Evolutionary conservation across 2,113 vertebrate species (phyloP), one percentile per base, ranked within the genome.

Genomic region (Myiozetetes cayanensis): DNA sequence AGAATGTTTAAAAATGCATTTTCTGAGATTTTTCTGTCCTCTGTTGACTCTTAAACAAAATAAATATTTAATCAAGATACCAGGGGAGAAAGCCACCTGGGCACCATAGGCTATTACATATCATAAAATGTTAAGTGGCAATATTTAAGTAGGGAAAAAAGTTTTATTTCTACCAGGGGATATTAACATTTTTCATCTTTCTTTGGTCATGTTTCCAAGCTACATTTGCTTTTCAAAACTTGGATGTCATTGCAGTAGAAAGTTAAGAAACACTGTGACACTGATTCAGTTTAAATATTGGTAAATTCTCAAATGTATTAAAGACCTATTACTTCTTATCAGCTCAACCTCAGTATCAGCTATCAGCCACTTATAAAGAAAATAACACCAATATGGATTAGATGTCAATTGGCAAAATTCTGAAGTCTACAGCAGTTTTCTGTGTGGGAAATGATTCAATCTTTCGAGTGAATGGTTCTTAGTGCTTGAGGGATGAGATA

Each of bases 61-160:
- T 91, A 95, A 96, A 85, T 93, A 91, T 94, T 96, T 96, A 86
- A 95, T 83, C 39, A 63, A 50, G 41, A 52, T 52, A 83, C 24
- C 62, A 88, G 35, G 82, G 75, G 90, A 93, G n/a, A 81, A 92
- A 83, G 37, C 53, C 92, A 94, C 37, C 53, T 83, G 90, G 71
- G 94, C 63, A 92, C 58, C 61, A 73, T 10, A 53, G 14, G 43
- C 59, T 65, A 87, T 86, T 76, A 62, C 58, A 61, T 76, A 93
- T 94, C 58, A 91, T 88, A 73, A 91, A 93, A 90, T 76, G 41
- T 82, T 93, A 79, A 91, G 28, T 49, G 13, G 56, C 4, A 93
- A 79, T 87, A 91, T 76, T 78, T 79, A 79, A 84, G 8, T 33
- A 28, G 4, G 6, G 8, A 4, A 30, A 85, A 43, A 35, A 22